These are phyloP conservation scores for Micropterix aruncella DNA, from an alignment of 2,888 invertebrate genomes.

Conservation along the genomic window DNA sequence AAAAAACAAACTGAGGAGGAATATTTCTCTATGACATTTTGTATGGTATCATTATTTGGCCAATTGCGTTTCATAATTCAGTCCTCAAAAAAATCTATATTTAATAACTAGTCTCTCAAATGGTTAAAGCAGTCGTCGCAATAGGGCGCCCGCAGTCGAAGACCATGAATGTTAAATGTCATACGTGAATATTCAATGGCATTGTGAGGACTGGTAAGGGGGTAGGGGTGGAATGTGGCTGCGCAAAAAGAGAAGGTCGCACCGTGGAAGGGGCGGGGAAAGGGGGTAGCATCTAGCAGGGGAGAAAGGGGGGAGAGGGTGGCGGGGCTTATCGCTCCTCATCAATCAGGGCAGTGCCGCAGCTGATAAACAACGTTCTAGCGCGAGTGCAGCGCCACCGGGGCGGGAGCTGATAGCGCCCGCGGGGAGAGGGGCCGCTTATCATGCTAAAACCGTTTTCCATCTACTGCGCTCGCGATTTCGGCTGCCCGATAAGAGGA, in stretches of 20 bases:
- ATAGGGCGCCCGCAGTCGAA: no score
- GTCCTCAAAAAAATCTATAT: no score
- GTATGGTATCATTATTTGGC: no score
- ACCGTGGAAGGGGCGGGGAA: background rate
- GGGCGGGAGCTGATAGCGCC: conserved; percentile 6
- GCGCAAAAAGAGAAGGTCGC: background rate
- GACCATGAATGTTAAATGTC: no score
- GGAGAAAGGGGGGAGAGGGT: background rate
- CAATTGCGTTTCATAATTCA: no score
- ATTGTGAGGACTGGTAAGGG: no score
- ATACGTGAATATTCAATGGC: no score
- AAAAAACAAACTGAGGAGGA: no score
- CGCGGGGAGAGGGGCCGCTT: conserved; percentile 7
- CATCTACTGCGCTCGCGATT: conserved; percentile 10
- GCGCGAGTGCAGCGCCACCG: conserved; percentile 7
- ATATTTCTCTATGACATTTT: no score
- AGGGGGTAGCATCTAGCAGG: no score
- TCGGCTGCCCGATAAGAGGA: conserved; percentile 7
- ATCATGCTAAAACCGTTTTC: conserved; percentile 13
- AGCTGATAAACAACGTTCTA: conserved; percentile 1
- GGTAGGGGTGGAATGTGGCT: background rate
- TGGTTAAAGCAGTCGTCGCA: no score
- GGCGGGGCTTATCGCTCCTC: conserved; percentile 10
- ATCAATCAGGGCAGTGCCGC: conserved; percentile 11
- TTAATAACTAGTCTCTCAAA: no score